Conservation (phyloP, 2,888 invertebrate species). For the Callyntrura sp. region DNA sequence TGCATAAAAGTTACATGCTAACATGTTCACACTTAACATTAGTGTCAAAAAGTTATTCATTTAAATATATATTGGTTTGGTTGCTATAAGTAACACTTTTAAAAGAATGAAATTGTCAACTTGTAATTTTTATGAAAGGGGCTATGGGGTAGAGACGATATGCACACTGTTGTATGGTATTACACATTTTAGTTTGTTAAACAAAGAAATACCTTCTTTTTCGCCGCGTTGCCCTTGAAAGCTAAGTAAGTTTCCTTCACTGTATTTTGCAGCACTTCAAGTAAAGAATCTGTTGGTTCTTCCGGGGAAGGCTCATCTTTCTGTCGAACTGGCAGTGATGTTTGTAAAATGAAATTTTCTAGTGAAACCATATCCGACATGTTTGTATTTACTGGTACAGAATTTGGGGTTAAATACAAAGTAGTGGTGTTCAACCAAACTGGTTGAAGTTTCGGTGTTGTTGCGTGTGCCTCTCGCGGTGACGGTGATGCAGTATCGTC, state of each 20-base stretch:
- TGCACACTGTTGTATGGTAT: too few relatives aligned
- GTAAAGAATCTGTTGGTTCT: slow-evolving; percentile 60
- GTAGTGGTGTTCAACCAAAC: slow-evolving; percentile 45
- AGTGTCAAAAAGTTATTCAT: too few relatives aligned
- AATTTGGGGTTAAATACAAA: background rate
- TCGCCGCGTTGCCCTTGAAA: slow-evolving; percentile 61
- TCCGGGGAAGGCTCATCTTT: slow-evolving; percentile 64
- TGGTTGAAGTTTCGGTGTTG: slow-evolving; percentile 3
- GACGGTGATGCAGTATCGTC: background rate
- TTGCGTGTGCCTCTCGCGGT: too few relatives aligned
- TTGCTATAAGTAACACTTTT: too few relatives aligned
- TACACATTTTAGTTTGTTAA: background rate
- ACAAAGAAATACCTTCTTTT: slow-evolving; percentile 51
- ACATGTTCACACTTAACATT: too few relatives aligned
- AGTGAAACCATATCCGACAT: background rate
- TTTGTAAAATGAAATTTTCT: background rate
- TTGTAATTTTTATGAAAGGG: too few relatives aligned
- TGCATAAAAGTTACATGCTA: too few relatives aligned
- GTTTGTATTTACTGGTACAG: background rate
- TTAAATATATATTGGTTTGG: too few relatives aligned
- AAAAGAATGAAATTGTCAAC: too few relatives aligned
- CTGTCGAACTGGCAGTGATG: slow-evolving; percentile 50
- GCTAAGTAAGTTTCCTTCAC: slow-evolving; percentile 74
- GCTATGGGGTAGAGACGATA: too few relatives aligned
- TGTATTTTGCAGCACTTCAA: slow-evolving; percentile 69